Evolutionary conservation across 1,140 invertebrate genomes (phyloP).

Genomic region (Goniozus legneri): DNA sequence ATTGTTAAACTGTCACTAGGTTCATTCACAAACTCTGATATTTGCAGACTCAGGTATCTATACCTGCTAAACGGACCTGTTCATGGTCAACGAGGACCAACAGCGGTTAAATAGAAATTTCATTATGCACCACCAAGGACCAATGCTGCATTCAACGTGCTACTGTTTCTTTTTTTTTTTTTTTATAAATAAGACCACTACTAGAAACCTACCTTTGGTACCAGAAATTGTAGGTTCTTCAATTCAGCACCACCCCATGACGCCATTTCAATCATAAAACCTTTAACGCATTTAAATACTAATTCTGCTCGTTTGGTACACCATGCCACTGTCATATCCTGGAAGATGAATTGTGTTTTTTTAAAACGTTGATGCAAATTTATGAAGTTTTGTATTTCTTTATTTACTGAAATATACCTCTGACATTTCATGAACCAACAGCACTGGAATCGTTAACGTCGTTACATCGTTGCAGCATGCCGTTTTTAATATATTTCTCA

Average conservation of each 20-base stretch:
- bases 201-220: slow-evolving; percentile 70
- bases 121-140: no score
- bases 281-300: slow-evolving; percentile 98
- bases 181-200: no score
- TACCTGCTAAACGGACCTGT: no score
- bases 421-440: slow-evolving; percentile 90
- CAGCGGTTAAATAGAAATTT: no score
- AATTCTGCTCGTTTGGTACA: slow-evolving; percentile 93
- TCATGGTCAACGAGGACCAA: no score
- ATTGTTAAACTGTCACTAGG: no score
- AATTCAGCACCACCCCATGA: slow-evolving; percentile 88
- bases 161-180: no score
- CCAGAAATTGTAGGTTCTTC: slow-evolving; percentile 81
- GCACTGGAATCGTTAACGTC: slow-evolving; percentile 87
- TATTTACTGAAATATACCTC: slow-evolving; percentile 62
- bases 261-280: slow-evolving; percentile 98
- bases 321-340: slow-evolving; percentile 96
- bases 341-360: slow-evolving; percentile 2
- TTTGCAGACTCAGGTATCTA: no score
- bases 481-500: slow-evolving; percentile 92
- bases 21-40: no score
- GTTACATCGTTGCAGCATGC: slow-evolving; percentile 91
- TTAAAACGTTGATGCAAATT: not conserved
- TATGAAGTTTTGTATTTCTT: not conserved
- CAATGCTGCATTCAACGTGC: no score